phyloP scores from a whole-genome alignment of 2,888 invertebrate species.

The Nymphalis polychloros region DNA sequence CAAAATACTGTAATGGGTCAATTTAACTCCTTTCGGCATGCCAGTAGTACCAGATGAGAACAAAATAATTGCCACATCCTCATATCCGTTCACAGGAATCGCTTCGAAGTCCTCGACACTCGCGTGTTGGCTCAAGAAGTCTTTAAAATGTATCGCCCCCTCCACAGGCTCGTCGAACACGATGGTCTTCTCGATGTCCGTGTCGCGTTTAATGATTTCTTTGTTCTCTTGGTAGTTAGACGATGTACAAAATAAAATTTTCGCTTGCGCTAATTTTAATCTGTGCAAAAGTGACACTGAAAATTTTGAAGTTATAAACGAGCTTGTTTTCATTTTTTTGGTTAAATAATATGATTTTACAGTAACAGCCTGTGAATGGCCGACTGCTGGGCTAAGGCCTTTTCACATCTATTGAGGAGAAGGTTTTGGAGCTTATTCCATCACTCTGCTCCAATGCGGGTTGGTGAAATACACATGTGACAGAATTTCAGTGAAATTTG shows the following conservation, averaged over 20 bases:
- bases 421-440: too few species aligned
- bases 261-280: background rate
- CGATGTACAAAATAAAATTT: background rate
- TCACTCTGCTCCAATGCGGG: too few species aligned
- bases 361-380: too few species aligned
- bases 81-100: background rate
- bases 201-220: background rate
- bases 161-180: background rate
- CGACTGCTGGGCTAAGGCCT: too few species aligned
- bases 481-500: too few species aligned
- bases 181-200: background rate
- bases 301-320: background rate
- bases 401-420: too few species aligned
- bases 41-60: background rate
- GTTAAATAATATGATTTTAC: too few species aligned
- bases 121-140: background rate
- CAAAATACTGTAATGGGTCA: background rate
- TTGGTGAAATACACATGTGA: too few species aligned
- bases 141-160: background rate
- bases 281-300: background rate
- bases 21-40: background rate
- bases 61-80: background rate
- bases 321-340: too few species aligned
- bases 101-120: conserved; percentile 1
- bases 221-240: background rate